phyloP scores from a whole-genome alignment of 1,140 invertebrate genomes.

The Drosophila cardini region DNA sequence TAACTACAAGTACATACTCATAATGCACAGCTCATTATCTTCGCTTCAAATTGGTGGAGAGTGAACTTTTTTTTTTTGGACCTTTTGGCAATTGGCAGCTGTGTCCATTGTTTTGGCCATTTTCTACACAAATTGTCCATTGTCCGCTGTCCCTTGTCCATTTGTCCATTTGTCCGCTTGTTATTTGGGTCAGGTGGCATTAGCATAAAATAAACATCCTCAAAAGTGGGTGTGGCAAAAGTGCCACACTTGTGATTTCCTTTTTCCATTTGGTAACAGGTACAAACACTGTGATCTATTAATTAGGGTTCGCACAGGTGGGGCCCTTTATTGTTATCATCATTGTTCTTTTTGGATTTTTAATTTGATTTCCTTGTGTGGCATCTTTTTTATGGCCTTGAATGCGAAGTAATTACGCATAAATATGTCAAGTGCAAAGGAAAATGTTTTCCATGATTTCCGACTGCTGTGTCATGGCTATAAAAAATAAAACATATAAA shows the following conservation, averaged over 20 bases:
- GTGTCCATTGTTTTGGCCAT: constrained; percentile 1
- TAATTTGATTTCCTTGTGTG: constrained; percentile 57
- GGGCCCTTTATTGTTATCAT: constrained; percentile 14
- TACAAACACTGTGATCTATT: constrained; percentile 18
- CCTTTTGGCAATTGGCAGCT: background rate
- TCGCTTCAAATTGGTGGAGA: constrained; percentile 3
- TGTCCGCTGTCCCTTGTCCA: background rate
- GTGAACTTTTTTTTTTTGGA: background rate
- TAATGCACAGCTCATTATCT: constrained; percentile 31
- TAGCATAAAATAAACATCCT: constrained; percentile 52
- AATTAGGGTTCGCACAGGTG: constrained; percentile 37
- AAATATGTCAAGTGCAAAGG: constrained; percentile 65
- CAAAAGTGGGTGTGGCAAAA: background rate
- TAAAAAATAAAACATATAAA: background rate
- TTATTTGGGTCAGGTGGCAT: constrained; percentile 45
- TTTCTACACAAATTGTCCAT: constrained; percentile 4
- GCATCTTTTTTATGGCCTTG: constrained; percentile 46
- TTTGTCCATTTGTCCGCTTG: background rate
- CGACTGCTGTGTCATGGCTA: constrained; percentile 35
- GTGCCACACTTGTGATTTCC: background rate
- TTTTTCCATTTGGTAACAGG: background rate
- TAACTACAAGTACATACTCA: background rate
- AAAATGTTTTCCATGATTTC: constrained; percentile 24
- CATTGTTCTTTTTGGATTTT: constrained; percentile 21
- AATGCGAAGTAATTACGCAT: constrained; percentile 57